Conservation (phyloP, 2,888 invertebrate species). For the Pilophorus perplexus region DNA sequence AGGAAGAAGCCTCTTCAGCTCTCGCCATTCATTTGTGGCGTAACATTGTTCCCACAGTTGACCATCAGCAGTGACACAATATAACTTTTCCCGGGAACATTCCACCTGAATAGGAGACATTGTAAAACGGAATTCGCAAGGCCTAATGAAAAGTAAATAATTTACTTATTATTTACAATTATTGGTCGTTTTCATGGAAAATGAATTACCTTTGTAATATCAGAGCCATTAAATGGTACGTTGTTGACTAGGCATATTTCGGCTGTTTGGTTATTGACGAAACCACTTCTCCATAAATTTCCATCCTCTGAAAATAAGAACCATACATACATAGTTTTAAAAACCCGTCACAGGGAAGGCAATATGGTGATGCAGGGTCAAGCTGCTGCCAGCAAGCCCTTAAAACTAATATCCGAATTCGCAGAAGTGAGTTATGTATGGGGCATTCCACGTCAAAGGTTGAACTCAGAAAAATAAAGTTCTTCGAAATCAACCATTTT, state of each 20-base stretch:
- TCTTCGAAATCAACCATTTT: too few species aligned
- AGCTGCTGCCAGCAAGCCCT: too few species aligned
- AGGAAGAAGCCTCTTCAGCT: conserved; percentile 15
- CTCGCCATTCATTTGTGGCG: background rate
- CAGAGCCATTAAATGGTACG: background rate
- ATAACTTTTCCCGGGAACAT: background rate
- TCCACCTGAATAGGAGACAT: background rate
- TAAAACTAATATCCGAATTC: too few species aligned
- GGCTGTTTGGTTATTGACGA: background rate
- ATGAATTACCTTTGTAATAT: conserved; percentile 10
- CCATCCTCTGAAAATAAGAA: background rate
- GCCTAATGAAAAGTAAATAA: background rate
- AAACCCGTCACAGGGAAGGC: too few species aligned
- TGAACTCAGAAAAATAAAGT: too few species aligned
- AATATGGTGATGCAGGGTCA: too few species aligned
- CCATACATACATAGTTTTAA: background rate
- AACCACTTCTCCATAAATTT: background rate
- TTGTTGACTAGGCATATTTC: background rate
- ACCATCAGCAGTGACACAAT: conserved; percentile 12
- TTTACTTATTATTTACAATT: too few species aligned
- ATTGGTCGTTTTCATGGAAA: too few species aligned
- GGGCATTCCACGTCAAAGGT: too few species aligned
- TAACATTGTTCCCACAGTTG: conserved; percentile 19
- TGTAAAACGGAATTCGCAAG: background rate
- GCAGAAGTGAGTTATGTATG: too few species aligned